Conservation (phyloP, 2,797 vertebrate genomes). For the Cossypha heuglini region DNA sequence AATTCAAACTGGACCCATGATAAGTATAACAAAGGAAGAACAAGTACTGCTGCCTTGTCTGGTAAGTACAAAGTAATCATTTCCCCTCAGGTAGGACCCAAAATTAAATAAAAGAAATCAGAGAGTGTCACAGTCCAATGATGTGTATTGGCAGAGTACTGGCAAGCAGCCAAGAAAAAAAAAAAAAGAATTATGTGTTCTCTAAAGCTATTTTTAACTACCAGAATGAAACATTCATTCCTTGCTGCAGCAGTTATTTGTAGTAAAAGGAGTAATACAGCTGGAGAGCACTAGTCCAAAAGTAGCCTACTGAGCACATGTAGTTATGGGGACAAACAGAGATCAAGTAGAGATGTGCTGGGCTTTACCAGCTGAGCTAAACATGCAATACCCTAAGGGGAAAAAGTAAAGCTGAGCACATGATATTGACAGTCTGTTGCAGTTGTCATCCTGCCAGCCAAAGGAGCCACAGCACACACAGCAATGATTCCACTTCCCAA, state of each 20-base stretch:
- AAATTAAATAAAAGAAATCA: background rate
- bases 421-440: constrained; percentile 8
- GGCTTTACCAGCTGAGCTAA: constrained; percentile 25
- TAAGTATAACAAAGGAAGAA: background rate
- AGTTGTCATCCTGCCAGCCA: constrained; percentile 23
- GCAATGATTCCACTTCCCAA: background rate
- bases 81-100: background rate
- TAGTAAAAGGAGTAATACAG: background rate
- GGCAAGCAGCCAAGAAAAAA: background rate
- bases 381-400: background rate
- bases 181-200: background rate
- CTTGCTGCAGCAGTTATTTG: background rate
- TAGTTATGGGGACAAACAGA: background rate
- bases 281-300: background rate
- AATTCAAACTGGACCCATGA: background rate
- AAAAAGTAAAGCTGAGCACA: background rate
- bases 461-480: background rate
- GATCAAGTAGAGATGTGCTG: background rate
- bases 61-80: background rate
- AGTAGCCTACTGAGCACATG: background rate
- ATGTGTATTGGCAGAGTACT: background rate
- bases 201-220: background rate
- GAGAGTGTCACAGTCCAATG: background rate
- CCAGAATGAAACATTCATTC: background rate
- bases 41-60: background rate